Base-by-base conservation (phyloP, 2,888 invertebrate genomes). In the Koerneria pararmatus region DNA sequence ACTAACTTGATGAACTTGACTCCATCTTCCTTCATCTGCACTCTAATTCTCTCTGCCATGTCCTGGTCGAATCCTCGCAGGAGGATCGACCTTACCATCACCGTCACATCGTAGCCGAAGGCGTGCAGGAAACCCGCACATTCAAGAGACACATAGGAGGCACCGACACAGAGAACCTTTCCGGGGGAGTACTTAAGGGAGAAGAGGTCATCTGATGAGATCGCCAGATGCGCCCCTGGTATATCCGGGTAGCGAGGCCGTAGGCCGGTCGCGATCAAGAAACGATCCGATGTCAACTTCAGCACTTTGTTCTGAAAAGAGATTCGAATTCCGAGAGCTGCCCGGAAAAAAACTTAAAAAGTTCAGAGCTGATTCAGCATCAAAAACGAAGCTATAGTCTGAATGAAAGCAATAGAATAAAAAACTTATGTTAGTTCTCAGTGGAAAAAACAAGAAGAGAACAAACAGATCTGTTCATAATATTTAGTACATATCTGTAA, bases 31-130 rank as follows among this genome's bases (percentile, higher is more conserved):
- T 78, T 83, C 87, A 88, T 86, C 73, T 87, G 85, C 1, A 80
- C 80, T 0, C 87, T 87, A 65, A 88, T 84, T 76, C 84, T 80
- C 24, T 87, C 85, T 2, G 88, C 87, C 81, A 88, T 87, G 75
- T 88, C 86, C 78, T 87, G 87, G 77, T 88, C 88, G 78, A 88
- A 88, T 0, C 88, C 88, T 62, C 88, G 84, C n/a, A 88, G 83
- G 3, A 88, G 80, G 69, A 87, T 87, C 0, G 87, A 87, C 2
- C 88, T 83, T 2, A 87, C 87, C 85, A 88, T 85, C 1, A 88
- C 75, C 31, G 82, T 80, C 41, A 84, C 84, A 65, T 86, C 84
- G 63, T 80, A 77, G 6, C 86, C 86, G n/a, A 87, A 65, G 22
- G 84, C 86, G n/a, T 82, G 81, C 37, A 88, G 81, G 78, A 88